A percentile compares a stretch with the other conserved stretches of the same genome.
Conservation (phyloP, 2,113 vertebrate species). For the Elephantulus edwardii region DNA sequence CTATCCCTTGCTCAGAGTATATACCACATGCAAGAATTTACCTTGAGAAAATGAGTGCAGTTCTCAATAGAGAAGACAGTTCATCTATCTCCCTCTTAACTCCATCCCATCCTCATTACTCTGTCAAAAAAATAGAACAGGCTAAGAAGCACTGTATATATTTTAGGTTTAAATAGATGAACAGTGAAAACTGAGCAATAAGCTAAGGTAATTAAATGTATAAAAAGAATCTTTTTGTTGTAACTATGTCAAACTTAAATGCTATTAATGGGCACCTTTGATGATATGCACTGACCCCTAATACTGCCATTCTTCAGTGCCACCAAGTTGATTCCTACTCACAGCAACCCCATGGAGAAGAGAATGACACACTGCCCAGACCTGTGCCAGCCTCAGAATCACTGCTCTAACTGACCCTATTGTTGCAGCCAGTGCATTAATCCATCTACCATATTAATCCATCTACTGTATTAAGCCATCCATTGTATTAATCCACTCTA, state of each 20-base stretch:
- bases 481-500: too few relatives aligned
- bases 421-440: not conserved
- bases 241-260: not conserved
- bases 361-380: too few relatives aligned
- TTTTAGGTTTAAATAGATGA: slow-evolving; percentile 24
- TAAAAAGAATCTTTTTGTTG: slow-evolving; percentile 31
- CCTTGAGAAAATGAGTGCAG: not conserved
- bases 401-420: not conserved
- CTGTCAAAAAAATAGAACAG: not conserved
- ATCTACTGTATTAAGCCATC: not conserved
- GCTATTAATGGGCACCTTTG: not conserved
- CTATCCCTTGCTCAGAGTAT: not conserved
- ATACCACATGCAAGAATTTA: not conserved
- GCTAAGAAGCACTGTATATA: not conserved
- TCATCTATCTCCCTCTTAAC: slow-evolving; percentile 8
- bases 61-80: slow-evolving; percentile 38
- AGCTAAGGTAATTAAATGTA: not conserved
- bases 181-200: not conserved
- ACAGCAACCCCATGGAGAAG: too few relatives aligned
- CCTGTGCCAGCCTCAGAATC: not conserved
- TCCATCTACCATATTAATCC: not conserved
- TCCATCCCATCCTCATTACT: not conserved
- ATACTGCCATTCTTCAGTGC: not conserved
- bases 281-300: not conserved
- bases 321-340: not conserved